Base-by-base conservation (phyloP, 2,797 vertebrate genomes). In the Okamejei kenojei region DNA sequence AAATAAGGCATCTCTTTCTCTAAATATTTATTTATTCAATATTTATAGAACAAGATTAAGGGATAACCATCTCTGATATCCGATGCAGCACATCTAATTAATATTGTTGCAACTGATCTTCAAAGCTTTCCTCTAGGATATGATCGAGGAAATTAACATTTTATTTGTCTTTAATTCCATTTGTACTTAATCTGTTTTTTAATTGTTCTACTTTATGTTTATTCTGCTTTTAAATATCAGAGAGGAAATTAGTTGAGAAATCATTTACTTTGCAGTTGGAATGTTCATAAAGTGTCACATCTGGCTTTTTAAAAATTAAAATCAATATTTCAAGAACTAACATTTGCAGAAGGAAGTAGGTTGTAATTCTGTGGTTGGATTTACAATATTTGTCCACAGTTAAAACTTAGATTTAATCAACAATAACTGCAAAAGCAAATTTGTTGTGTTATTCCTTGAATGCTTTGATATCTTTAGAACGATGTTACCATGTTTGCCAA, bases 231-330 rank as follows among this genome's bases (percentile, higher is more conserved):
- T 92, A 54, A 92, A 54, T 74, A 74, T 74, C 15, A 74, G 23
- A 92, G 23, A 76, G 90, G 71, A 92, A 92, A 76, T 92, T 92
- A 92, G 35, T 45, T 91, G 15, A 74, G 68, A 15, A 91, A 91
- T 54, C n/a, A 45, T 73, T 61, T 7, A 32, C 35, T 73, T 29
- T 26, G 38, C 35, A 7, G 38, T 58, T 45, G 71, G 15, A 1
- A 92, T 74, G 73, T 74, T 74, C 9, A 38, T 26, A 26, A 92
- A 29, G 38, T 54, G 15, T 54, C 32, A 68, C 45, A 45, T 13
- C 65, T 38, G 11, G 13, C 54, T 38, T 91, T 91, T 91, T 54
- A 91, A 35, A 45, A 45, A 45, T 45, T 54, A 74, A 91, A 91
- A 74, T 76, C 10, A 91, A 74, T 23, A 29, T 26, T n/a, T 76